Percentiles rank a stretch among this genome's conserved stretches.
These are phyloP conservation scores for Microhierax caerulescens DNA, from an alignment of 2,797 vertebrate species.

Conservation along the genomic window DNA sequence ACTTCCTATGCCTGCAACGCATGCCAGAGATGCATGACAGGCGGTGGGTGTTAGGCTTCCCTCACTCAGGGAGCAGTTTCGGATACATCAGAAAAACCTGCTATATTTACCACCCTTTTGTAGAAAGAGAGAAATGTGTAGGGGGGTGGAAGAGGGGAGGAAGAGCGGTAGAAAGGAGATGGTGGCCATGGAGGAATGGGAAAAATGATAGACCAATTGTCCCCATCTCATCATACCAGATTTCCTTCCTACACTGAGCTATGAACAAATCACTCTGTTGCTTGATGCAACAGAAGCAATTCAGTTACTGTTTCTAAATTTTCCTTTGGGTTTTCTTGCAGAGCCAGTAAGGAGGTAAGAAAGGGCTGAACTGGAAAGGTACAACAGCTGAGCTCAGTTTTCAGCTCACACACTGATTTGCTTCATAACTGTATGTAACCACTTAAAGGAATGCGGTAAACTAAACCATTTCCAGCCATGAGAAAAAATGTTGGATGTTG, in stretches of 20 bases:
- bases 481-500: neutral
- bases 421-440: rapidly evolving
- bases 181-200: neutral
- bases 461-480: neutral
- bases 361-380: neutral
- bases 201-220: neutral
- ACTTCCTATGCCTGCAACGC: neutral
- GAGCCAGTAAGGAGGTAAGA: neutral
- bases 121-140: neutral
- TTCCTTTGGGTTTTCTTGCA: neutral
- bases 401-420: neutral
- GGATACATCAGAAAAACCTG: neutral
- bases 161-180: neutral
- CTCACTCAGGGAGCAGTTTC: neutral
- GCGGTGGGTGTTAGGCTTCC: neutral
- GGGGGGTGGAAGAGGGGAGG: neutral
- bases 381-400: neutral
- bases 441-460: neutral
- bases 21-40: rapidly evolving
- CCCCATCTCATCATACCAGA: neutral
- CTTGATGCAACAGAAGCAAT: neutral
- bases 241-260: neutral
- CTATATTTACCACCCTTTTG: neutral
- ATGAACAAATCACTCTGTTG: neutral
- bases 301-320: neutral